phyloP scores from a whole-genome alignment of 2,113 vertebrate genomes.

The Planiliza haematocheilus region DNA sequence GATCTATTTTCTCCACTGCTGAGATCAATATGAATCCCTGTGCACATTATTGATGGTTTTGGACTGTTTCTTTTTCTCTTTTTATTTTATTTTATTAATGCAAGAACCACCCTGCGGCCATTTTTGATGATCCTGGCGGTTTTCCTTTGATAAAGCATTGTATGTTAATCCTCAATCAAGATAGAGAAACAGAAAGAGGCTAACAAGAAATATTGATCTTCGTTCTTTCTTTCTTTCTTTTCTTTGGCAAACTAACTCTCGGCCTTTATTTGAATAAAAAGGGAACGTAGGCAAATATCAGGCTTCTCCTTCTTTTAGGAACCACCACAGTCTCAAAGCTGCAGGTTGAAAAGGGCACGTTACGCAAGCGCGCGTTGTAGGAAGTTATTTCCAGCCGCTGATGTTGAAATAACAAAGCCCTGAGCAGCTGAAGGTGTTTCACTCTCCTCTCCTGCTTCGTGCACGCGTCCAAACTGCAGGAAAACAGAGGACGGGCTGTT shows the following conservation, averaged over 20 bases:
- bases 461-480: slow-evolving; percentile 11
- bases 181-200: background rate
- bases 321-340: background rate
- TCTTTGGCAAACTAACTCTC: slow-evolving; percentile 4
- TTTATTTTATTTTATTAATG: background rate
- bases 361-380: background rate
- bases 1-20: background rate
- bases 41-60: slow-evolving; percentile 27
- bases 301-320: slow-evolving; percentile 1
- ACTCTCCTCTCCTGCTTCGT: slow-evolving; percentile 18
- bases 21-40: slow-evolving; percentile 12
- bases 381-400: slow-evolving; percentile 34
- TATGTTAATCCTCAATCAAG: slow-evolving; percentile 43
- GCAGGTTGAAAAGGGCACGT: slow-evolving; percentile 3
- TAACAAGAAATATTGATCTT: slow-evolving; percentile 13
- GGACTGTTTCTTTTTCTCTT: background rate
- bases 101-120: background rate
- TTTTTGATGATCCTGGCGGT: background rate
- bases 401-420: slow-evolving; percentile 25
- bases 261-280: slow-evolving; percentile 35
- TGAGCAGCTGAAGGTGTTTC: background rate
- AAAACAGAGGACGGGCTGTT: slow-evolving; percentile 49
- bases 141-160: slow-evolving; percentile 35
- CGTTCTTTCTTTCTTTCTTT: background rate
- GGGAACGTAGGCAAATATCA: slow-evolving; percentile 40